A percentile compares a stretch with the other conserved stretches of the same genome.
Conservation (phyloP, 2,797 vertebrate species). For the Erpetoichthys calabaricus region DNA sequence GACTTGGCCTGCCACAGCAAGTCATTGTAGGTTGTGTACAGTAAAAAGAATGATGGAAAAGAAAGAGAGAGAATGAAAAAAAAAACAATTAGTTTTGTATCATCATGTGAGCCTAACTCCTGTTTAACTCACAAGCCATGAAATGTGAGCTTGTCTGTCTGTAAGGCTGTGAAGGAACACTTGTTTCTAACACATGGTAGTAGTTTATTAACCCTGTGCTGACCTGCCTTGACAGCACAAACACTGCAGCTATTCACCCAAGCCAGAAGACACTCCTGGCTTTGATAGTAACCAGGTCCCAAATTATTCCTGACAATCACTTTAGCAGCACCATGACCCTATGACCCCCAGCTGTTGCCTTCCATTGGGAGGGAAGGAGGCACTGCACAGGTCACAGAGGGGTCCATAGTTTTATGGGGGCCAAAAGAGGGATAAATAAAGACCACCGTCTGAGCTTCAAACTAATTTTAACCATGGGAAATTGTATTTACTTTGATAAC, state of each 20-base stretch:
- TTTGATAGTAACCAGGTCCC: slow-evolving; percentile 50
- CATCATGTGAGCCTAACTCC: too few relatives aligned
- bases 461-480: background rate
- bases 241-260: slow-evolving; percentile 36
- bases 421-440: slow-evolving; percentile 38
- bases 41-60: too few relatives aligned
- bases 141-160: too few relatives aligned
- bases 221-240: slow-evolving; percentile 42
- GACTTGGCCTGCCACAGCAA: too few relatives aligned
- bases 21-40: too few relatives aligned
- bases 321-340: slow-evolving; percentile 60
- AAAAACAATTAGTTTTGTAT: too few relatives aligned
- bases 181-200: slow-evolving; percentile 59
- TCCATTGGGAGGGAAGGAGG: slow-evolving; percentile 40
- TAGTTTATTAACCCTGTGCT: slow-evolving; percentile 60
- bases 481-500: too few relatives aligned
- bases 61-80: too few relatives aligned
- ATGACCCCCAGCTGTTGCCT: slow-evolving; percentile 45
- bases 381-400: slow-evolving; percentile 53
- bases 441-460: background rate
- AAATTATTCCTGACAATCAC: slow-evolving; percentile 48
- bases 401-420: slow-evolving; percentile 66
- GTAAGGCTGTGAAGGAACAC: slow-evolving; percentile 27
- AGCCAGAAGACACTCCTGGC: slow-evolving; percentile 39
- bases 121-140: too few relatives aligned